phyloP scores from a whole-genome alignment of 2,797 vertebrate species.

The Lepus townsendii region DNA sequence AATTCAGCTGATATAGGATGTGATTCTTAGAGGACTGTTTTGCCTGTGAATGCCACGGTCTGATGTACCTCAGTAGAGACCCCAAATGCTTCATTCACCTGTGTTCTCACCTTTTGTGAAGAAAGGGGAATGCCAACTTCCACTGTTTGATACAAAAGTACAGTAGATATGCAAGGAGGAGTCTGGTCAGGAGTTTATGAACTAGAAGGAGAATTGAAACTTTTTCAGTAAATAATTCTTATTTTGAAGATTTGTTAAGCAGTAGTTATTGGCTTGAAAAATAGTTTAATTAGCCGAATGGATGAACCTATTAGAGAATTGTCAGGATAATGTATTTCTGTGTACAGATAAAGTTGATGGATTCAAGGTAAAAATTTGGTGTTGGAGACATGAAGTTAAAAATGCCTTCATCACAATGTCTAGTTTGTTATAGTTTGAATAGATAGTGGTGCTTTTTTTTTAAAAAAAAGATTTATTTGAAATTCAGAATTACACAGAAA shows the following conservation, averaged over 20 bases:
- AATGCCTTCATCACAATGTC: slow-evolving; percentile 4
- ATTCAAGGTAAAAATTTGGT: slow-evolving; percentile 40
- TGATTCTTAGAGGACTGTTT: slow-evolving; percentile 23
- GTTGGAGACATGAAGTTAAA: slow-evolving; percentile 29
- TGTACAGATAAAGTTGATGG: neutral
- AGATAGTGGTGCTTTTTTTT: slow-evolving; percentile 25
- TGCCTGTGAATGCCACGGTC: slow-evolving; percentile 18
- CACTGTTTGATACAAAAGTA: neutral
- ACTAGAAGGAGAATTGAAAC: slow-evolving; percentile 5
- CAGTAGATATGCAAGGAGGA: neutral
- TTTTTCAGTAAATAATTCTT: slow-evolving; percentile 40
- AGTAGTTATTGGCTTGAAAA: slow-evolving; percentile 26
- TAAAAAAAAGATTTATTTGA: no score
- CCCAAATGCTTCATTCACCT: neutral
- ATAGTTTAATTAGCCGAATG: slow-evolving; percentile 27
- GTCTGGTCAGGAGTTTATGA: slow-evolving; percentile 49
- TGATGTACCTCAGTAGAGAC: slow-evolving; percentile 7
- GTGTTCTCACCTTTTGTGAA: neutral
- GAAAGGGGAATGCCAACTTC: neutral
- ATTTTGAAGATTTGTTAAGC: slow-evolving; percentile 55
- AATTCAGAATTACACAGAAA: no score
- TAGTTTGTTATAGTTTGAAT: slow-evolving; percentile 38
- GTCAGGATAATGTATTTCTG: neutral
- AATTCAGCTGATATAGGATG: neutral
- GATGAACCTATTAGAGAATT: slow-evolving; percentile 58